Conservation (phyloP, 2,797 vertebrate species). For the Delichon dasypus region DNA sequence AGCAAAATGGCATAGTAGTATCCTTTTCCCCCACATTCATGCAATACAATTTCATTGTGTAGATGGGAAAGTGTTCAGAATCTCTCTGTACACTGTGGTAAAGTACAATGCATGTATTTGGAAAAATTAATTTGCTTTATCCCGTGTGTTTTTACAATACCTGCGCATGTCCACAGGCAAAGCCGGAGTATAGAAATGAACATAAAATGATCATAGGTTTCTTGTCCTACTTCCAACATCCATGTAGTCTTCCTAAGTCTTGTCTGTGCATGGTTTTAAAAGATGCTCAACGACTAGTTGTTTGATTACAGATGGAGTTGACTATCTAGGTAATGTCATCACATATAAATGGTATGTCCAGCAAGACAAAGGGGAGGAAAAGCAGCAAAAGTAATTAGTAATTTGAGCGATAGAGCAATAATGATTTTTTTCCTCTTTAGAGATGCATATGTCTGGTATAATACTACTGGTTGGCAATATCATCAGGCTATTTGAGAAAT, state of each 20-base stretch:
- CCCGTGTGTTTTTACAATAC: background rate
- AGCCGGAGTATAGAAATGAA: background rate
- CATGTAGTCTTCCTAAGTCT: background rate
- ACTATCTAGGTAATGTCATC: background rate
- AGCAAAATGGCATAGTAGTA: background rate
- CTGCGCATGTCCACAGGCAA: background rate
- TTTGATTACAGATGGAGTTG: background rate
- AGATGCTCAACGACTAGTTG: background rate
- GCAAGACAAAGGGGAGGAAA: background rate
- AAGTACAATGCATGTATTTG: background rate
- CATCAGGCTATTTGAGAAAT: background rate
- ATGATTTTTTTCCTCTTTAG: background rate
- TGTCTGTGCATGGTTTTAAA: background rate
- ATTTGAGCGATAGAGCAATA: background rate
- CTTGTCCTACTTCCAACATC: background rate
- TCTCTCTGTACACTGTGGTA: background rate
- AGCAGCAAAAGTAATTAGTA: background rate
- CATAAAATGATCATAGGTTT: background rate
- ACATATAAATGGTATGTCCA: background rate
- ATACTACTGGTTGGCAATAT: background rate
- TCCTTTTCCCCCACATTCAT: background rate
- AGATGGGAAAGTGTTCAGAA: background rate
- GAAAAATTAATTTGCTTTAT: background rate
- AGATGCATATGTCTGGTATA: background rate
- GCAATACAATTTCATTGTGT: background rate